These are phyloP conservation scores for Hypolimnas misippus DNA, from an alignment of 2,888 invertebrate genomes.

Conservation along the genomic window DNA sequence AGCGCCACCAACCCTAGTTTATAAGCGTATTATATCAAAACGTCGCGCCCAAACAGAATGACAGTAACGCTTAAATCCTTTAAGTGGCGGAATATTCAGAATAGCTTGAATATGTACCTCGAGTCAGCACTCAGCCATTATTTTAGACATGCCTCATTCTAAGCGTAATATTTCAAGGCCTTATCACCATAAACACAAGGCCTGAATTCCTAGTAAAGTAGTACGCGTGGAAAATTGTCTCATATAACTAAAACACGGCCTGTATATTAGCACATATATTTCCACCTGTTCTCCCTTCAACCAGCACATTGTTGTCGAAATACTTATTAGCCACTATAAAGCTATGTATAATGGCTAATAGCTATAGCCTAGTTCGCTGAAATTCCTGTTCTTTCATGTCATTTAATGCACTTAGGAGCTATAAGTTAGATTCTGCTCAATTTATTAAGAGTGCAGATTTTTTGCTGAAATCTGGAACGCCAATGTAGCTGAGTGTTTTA, in stretches of 20 bases:
- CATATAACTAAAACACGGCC: not conserved
- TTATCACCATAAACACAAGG: not conserved
- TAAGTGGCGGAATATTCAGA: slow-evolving; percentile 10
- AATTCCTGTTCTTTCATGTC: no score
- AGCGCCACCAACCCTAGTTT: not conserved
- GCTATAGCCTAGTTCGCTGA: no score
- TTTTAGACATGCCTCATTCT: slow-evolving; percentile 2
- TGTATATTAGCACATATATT: not conserved
- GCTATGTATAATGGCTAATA: no score
- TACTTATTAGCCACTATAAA: no score
- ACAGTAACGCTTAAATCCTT: slow-evolving; percentile 16
- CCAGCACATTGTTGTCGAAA: not conserved
- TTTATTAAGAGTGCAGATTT: no score
- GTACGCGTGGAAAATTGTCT: not conserved
- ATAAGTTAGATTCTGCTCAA: no score
- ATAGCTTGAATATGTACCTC: slow-evolving; percentile 9
- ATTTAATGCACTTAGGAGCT: no score
- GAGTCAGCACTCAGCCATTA: not conserved
- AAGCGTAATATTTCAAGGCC: not conserved
- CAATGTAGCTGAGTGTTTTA: no score
- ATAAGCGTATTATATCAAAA: slow-evolving; percentile 3
- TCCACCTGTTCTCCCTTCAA: not conserved
- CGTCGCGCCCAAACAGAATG: slow-evolving; percentile 3
- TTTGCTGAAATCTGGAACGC: no score
- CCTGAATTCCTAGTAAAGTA: not conserved